Conservation (phyloP, 2,888 invertebrate genomes). For the Hydropsyche betteni region DNA sequence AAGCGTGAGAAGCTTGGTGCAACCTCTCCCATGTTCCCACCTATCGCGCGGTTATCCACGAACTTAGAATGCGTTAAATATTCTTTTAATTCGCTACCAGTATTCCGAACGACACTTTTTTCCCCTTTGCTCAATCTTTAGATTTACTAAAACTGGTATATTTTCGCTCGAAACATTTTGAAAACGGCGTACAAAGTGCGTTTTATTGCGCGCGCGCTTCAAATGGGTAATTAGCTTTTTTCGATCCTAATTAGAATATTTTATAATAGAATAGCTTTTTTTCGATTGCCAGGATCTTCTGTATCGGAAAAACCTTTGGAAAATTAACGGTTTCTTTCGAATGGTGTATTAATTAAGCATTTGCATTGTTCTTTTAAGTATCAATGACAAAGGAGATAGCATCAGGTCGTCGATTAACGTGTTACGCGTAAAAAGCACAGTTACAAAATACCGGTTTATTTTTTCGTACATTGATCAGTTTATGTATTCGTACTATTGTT, state of each 20-base stretch:
- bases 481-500: background rate
- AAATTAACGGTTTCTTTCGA: slow-evolving; percentile 38
- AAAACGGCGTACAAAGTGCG: no score
- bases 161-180: no score
- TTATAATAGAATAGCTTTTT: no score
- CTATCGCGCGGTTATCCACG: background rate
- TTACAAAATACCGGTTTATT: slow-evolving; percentile 13
- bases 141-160: no score
- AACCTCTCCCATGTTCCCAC: slow-evolving; percentile 23
- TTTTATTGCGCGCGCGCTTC: no score
- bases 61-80: slow-evolving; percentile 23
- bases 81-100: background rate
- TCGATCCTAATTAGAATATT: no score
- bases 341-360: slow-evolving; percentile 10
- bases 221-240: no score
- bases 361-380: slow-evolving; percentile 28
- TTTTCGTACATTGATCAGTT: slow-evolving; percentile 10
- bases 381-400: slow-evolving; percentile 22
- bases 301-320: slow-evolving; percentile 47
- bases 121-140: background rate
- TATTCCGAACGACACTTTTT: background rate
- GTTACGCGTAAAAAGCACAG: slow-evolving; percentile 6
- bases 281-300: slow-evolving; percentile 41
- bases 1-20: slow-evolving; percentile 21
- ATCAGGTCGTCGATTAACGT: slow-evolving; percentile 10